Evolutionary conservation across 2,888 invertebrate species (phyloP).

Genomic region (Blastobasis adustella): DNA sequence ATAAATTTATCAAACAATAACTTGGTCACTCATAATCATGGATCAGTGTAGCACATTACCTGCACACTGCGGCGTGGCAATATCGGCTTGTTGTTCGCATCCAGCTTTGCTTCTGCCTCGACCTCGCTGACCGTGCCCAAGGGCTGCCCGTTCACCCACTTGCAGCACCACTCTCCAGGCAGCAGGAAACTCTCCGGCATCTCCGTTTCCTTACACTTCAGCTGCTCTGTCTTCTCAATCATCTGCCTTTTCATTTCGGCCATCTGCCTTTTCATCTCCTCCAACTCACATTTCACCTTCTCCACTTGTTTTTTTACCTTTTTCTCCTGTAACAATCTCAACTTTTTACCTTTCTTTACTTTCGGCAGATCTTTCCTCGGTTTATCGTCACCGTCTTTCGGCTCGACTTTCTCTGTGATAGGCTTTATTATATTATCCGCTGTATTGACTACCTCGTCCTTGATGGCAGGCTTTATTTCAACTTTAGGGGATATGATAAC

Average conservation of each 20-base stretch:
- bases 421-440: constrained; percentile 2
- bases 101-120: constrained; percentile 44
- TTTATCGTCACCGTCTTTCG: constrained; percentile 15
- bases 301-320: constrained; percentile 54
- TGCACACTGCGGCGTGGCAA: constrained; percentile 56
- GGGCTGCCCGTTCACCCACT: constrained; percentile 82
- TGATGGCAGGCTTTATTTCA: constrained; percentile 1
- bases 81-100: constrained; percentile 48
- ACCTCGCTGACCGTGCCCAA: constrained; percentile 73
- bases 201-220: constrained; percentile 21
- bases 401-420: background rate
- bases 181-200: constrained; percentile 45
- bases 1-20: background rate
- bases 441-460: constrained; percentile 1
- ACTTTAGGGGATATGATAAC: constrained; percentile 6
- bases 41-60: constrained; percentile 24
- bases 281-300: constrained; percentile 49
- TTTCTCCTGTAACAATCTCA: constrained; percentile 41
- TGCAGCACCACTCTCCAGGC: constrained; percentile 78
- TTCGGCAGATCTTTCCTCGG: constrained; percentile 32
- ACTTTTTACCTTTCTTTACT: constrained; percentile 44
- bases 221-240: constrained; percentile 34
- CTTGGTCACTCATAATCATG: background rate
- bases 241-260: constrained; percentile 55
- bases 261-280: constrained; percentile 53